These are phyloP conservation scores for Alouatta palliata DNA, from an alignment of 2,113 vertebrate species.

Conservation along the genomic window DNA sequence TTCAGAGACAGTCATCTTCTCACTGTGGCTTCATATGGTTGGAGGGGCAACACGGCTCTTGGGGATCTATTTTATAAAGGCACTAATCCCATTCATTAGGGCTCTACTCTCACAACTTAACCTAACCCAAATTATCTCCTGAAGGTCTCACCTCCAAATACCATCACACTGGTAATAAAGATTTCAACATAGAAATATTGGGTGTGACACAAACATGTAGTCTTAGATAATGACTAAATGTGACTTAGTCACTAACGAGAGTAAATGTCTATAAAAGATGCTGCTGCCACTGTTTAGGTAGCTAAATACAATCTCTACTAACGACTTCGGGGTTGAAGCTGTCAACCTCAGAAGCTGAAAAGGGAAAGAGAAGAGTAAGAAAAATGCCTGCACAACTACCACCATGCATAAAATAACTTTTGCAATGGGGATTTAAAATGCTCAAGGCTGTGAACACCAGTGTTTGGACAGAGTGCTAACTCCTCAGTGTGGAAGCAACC, in stretches of 20 bases:
- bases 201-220: neutral
- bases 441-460: neutral
- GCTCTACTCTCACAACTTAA: neutral
- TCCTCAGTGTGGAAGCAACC: neutral
- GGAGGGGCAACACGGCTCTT: rapidly evolving
- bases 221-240: neutral
- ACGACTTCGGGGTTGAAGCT: neutral
- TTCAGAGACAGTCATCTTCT: no score
- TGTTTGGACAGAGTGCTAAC: rapidly evolving
- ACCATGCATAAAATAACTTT: neutral
- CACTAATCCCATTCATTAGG: neutral
- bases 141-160: neutral
- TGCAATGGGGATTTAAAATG: neutral
- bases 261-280: neutral
- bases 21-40: neutral
- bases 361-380: neutral
- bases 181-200: neutral
- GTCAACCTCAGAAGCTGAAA: neutral
- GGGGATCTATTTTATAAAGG: neutral
- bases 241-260: neutral
- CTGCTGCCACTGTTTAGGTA: no score
- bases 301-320: neutral
- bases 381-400: rapidly evolving
- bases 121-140: neutral
- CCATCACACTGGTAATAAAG: neutral